These are phyloP conservation scores for Amazona guildingii DNA, from an alignment of 2,113 vertebrate species.

Conservation along the genomic window DNA sequence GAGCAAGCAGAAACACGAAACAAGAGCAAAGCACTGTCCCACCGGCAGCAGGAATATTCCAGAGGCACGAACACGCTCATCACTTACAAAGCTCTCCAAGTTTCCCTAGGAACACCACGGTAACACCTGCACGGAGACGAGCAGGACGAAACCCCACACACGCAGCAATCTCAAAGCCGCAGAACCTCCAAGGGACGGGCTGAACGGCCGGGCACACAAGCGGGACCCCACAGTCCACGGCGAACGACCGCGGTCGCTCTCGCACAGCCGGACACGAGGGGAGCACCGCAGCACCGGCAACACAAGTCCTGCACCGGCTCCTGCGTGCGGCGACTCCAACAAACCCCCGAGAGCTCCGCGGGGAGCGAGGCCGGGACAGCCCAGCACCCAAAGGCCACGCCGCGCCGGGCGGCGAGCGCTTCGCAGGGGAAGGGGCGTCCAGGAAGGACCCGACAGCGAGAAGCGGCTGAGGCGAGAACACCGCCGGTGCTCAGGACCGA, in stretches of 20 bases:
- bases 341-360: background rate
- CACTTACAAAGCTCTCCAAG: background rate
- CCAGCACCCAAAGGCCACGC: background rate
- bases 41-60: background rate
- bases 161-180: rapidly evolving
- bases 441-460: background rate
- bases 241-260: background rate
- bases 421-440: no score
- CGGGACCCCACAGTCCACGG: background rate
- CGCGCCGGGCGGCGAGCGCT: background rate
- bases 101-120: background rate
- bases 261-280: background rate
- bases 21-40: background rate
- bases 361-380: background rate
- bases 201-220: background rate
- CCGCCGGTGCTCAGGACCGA: background rate
- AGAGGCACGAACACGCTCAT: background rate
- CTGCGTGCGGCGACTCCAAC: background rate
- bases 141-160: rapidly evolving
- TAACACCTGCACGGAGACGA: no score
- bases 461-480: background rate
- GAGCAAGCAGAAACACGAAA: background rate
- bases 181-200: background rate
- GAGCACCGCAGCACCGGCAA: background rate
- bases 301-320: background rate